These are phyloP conservation scores for Entelurus aequoreus DNA, from an alignment of 2,113 vertebrate genomes.

Conservation along the genomic window DNA sequence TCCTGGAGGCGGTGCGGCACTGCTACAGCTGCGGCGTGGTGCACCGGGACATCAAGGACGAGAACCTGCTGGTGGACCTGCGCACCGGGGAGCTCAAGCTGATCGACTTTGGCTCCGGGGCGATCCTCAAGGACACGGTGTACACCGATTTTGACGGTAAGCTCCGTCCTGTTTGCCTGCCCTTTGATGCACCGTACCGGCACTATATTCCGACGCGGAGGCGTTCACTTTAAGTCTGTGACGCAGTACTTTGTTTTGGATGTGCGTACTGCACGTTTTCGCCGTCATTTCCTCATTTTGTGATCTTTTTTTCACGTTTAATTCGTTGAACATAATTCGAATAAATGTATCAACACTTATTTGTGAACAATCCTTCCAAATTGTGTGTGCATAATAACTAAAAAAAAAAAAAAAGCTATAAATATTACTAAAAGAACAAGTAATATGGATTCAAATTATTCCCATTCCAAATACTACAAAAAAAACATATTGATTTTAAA, in stretches of 20 bases:
- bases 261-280: no score
- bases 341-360: no score
- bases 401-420: no score
- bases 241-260: slow-evolving; percentile 58
- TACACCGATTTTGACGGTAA: slow-evolving; percentile 98
- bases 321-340: no score
- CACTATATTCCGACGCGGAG: slow-evolving; percentile 58
- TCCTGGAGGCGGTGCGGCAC: slow-evolving; percentile 92
- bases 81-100: slow-evolving; percentile 91
- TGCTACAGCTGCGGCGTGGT: slow-evolving; percentile 93
- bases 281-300: no score
- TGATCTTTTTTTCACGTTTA: no score
- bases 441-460: no score
- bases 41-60: slow-evolving; percentile 96
- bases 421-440: no score
- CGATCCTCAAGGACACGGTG: slow-evolving; percentile 94
- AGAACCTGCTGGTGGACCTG: slow-evolving; percentile 94
- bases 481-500: no score
- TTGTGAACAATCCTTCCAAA: no score
- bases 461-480: no score
- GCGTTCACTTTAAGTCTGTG: slow-evolving; percentile 50
- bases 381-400: no score
- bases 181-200: slow-evolving; percentile 47
- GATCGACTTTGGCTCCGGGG: slow-evolving; percentile 96
- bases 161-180: slow-evolving; percentile 36